Evolutionary conservation across 2,888 invertebrate genomes (phyloP).

Genomic region (Stegana nigrithorax): DNA sequence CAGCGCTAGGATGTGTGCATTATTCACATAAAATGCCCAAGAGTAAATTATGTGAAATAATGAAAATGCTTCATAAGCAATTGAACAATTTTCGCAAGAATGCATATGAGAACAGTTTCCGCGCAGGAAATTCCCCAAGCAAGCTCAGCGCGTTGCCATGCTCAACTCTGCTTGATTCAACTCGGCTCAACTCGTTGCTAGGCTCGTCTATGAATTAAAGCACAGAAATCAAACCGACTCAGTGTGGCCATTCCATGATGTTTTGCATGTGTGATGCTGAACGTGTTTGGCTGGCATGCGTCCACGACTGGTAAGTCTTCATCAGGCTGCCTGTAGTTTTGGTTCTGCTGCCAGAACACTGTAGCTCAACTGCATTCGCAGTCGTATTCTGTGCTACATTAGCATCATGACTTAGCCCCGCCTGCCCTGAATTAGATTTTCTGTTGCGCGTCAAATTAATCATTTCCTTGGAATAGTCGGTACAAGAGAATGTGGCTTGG

Average conservation of each 20-base stretch:
- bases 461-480: constrained; percentile 48
- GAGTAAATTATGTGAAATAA: too few relatives aligned
- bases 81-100: constrained; percentile 25
- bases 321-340: not conserved
- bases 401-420: too few relatives aligned
- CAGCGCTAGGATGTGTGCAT: too few relatives aligned
- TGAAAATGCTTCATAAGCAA: constrained; percentile 25
- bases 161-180: too few relatives aligned
- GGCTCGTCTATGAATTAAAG: not conserved
- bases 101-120: constrained; percentile 21
- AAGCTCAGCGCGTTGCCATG: too few relatives aligned
- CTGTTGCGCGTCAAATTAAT: constrained; percentile 48
- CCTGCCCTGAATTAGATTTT: not conserved
- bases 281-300: too few relatives aligned
- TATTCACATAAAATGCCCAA: constrained; percentile 15
- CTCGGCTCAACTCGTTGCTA: too few relatives aligned
- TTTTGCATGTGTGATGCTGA: too few relatives aligned
- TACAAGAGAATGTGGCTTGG: constrained; percentile 25
- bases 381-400: too few relatives aligned
- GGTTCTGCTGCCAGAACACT: not conserved
- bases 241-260: not conserved
- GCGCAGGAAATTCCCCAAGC: not conserved
- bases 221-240: not conserved
- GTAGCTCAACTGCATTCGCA: not conserved
- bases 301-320: not conserved